Evolutionary conservation across 2,888 invertebrate genomes (phyloP), one percentile per base, ranked within the genome.

Genomic region (Nezara viridula): DNA sequence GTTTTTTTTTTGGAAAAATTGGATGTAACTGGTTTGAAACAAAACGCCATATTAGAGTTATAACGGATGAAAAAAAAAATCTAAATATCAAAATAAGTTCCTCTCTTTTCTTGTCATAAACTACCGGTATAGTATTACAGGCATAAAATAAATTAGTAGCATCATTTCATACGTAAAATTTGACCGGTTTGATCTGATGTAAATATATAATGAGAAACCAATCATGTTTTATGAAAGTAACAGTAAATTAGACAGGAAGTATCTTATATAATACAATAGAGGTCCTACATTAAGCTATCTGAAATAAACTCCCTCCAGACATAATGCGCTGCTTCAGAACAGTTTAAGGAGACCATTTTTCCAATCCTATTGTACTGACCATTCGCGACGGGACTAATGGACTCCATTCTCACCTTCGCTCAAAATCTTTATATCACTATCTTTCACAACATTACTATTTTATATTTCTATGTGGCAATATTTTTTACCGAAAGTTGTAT

Each of bases 301-400:
- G 77, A 40, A 77, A 40, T 77, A 77, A 73, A 77, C 40, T 19
- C 40, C 21, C 27, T 6, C 12, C 19, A 37, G 40, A 40, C 37
- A 77, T 77, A 77, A 40, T 40, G 21, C 77, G 19, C 19, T 77
- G 24, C 37, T 40, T 77, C 77, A 77, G 40, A 77, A 24, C 21
- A 77, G 77, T 77, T 77, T 77, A 40, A 77, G 73, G 73, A 73
- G 77, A 40, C 37, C 40, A 40, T 77, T 40, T 77, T 40, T 77
- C 77, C 77, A 77, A 37, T 77, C 21, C 40, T 77, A 77, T 40
- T 77, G 77, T 40, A 77, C 40, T 77, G 77, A 77, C 77, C 77
- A 40, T 60, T 60, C 27, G 60, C 27, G 60, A 27, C 60, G 27
- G 14, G 60, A 60, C 60, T 60, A 60, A 60, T 60, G 60, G 60